A percentile compares a stretch with the other conserved stretches of the same genome.
phyloP scores from a whole-genome alignment of 2,113 vertebrate genomes.

The Baryphthengus martii region DNA sequence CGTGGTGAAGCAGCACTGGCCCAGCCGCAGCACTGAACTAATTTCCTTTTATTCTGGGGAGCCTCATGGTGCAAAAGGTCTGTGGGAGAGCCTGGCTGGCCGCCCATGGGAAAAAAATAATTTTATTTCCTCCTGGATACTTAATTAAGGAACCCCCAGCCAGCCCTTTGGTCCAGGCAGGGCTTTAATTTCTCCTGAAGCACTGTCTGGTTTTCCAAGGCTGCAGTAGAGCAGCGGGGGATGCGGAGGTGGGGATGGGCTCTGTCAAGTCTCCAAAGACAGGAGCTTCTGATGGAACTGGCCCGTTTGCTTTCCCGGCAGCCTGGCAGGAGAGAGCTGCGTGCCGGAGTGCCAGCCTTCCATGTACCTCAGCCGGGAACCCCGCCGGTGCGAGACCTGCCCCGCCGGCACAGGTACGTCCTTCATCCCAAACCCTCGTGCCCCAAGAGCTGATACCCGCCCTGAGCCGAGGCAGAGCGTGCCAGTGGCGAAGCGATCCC shows the following conservation, averaged over 20 bases:
- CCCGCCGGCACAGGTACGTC: constrained; percentile 79
- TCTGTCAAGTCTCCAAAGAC: neutral
- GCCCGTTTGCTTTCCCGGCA: constrained; percentile 37
- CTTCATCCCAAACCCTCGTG: neutral
- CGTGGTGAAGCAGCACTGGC: neutral
- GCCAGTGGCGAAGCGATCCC: neutral
- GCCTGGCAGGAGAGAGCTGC: constrained; percentile 86
- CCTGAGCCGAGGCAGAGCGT: accelerated
- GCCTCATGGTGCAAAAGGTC: neutral
- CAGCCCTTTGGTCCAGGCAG: neutral
- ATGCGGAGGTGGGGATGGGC: neutral
- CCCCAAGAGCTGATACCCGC: neutral
- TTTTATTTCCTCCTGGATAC: constrained; percentile 9
- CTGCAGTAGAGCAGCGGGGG: neutral
- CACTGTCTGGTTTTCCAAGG: accelerated
- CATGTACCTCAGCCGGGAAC: constrained; percentile 83
- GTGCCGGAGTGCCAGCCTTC: constrained; percentile 81
- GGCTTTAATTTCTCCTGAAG: constrained; percentile 10
- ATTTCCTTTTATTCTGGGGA: constrained; percentile 22
- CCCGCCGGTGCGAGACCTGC: constrained; percentile 81
- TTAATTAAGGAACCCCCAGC: constrained; percentile 5
- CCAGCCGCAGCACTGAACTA: neutral
- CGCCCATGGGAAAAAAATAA: neutral
- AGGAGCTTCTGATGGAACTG: neutral
- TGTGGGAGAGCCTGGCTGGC: constrained; percentile 16